phyloP scores from a whole-genome alignment of 2,888 invertebrate species.

The Acheta domesticus region DNA sequence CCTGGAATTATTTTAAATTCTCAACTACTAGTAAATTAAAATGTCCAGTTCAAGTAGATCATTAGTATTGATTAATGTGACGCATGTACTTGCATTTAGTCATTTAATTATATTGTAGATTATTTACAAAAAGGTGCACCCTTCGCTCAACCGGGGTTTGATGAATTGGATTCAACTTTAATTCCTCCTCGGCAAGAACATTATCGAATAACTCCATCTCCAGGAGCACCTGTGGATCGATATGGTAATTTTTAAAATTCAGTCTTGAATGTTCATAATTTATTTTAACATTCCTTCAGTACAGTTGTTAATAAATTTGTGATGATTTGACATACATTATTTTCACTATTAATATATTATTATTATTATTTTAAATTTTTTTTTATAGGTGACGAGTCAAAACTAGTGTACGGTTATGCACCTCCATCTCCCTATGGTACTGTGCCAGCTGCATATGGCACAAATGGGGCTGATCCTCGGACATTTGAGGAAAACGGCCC shows the following conservation, averaged over 20 bases:
- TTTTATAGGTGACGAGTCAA: slow-evolving; percentile 53
- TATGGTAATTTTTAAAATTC: slow-evolving; percentile 48
- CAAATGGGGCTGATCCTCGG: slow-evolving; percentile 37
- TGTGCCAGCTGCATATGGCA: slow-evolving; percentile 40
- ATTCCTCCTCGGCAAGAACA: slow-evolving; percentile 47
- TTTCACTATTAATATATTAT: background rate
- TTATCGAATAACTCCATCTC: slow-evolving; percentile 64
- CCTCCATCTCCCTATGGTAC: slow-evolving; percentile 62
- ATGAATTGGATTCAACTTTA: slow-evolving; percentile 56
- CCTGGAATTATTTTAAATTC: no score
- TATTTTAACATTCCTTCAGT: background rate
- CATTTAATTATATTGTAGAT: slow-evolving; percentile 43
- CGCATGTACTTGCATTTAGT: no score
- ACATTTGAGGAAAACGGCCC: slow-evolving; percentile 38
- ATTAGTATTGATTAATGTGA: no score
- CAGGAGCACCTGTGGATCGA: slow-evolving; percentile 58
- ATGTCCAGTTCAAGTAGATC: no score
- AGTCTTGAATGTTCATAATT: background rate
- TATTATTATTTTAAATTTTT: no score
- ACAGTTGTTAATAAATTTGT: background rate
- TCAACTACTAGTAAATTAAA: no score
- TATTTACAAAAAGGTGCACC: slow-evolving; percentile 54
- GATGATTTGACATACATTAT: no score
- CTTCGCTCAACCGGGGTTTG: slow-evolving; percentile 60
- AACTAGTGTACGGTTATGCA: slow-evolving; percentile 62